phyloP scores from a whole-genome alignment of 2,113 vertebrate genomes.

The Nothoprocta perdicaria region DNA sequence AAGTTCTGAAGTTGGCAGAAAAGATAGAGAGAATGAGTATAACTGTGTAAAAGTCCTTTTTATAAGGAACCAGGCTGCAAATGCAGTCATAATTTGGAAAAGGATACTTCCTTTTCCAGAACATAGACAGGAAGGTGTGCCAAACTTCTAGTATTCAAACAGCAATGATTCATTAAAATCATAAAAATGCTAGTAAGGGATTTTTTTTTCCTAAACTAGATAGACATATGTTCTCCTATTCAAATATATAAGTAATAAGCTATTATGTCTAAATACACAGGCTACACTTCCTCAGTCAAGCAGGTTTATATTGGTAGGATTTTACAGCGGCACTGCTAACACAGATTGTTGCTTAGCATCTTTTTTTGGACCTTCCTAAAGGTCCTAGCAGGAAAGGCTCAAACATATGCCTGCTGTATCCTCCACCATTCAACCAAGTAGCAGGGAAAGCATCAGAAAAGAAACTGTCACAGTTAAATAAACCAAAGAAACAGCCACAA shows the following conservation, averaged over 20 bases:
- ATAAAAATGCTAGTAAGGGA: conserved; percentile 14
- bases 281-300: background rate
- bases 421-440: background rate
- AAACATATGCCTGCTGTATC: background rate
- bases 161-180: conserved; percentile 21
- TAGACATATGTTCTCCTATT: background rate
- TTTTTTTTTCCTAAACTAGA: background rate
- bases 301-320: background rate
- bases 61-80: conserved; percentile 27
- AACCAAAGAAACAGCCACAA: background rate
- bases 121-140: background rate
- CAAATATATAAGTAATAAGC: background rate
- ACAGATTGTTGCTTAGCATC: background rate
- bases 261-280: background rate
- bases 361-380: background rate
- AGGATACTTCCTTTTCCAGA: conserved; percentile 40
- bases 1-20: conserved; percentile 25
- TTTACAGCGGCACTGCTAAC: background rate
- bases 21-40: background rate
- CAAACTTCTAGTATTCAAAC: conserved; percentile 18
- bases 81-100: conserved; percentile 35
- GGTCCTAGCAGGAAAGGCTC: background rate
- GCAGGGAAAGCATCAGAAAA: background rate
- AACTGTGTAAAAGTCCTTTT: conserved; percentile 12
- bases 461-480: background rate